Percentiles rank a stretch among this genome's conserved stretches.
phyloP scores from a whole-genome alignment of 2,113 vertebrate genomes.

The Sinocyclocheilus anophthalmus region DNA sequence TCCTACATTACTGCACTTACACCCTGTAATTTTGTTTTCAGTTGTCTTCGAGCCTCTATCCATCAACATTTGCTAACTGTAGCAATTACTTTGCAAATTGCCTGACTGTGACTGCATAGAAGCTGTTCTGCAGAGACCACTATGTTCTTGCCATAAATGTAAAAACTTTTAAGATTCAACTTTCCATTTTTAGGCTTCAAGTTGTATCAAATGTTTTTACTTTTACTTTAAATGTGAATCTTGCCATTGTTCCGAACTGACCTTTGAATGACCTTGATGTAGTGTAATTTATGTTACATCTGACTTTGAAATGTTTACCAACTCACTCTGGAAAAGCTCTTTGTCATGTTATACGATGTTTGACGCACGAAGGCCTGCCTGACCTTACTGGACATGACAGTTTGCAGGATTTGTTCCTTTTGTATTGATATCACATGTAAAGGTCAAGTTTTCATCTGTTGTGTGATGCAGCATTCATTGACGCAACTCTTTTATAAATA shows the following conservation, averaged over 20 bases:
- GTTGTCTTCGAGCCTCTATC: constrained; percentile 71
- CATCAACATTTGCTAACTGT: constrained; percentile 79
- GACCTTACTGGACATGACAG: not conserved
- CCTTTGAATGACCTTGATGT: not conserved
- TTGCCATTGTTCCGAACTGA: not conserved
- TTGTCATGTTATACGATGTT: not conserved
- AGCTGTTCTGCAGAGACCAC: constrained; percentile 63
- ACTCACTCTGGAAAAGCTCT: not conserved
- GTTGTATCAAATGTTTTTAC: not conserved
- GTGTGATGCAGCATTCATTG: constrained; percentile 6
- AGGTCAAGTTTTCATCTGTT: constrained; percentile 17
- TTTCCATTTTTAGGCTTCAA: not conserved
- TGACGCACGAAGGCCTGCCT: not conserved
- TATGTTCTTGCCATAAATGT: constrained; percentile 63
- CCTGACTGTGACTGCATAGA: constrained; percentile 66
- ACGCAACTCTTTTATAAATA: not conserved
- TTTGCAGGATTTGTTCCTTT: not conserved
- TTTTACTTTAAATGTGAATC: not conserved
- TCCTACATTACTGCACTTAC: constrained; percentile 77
- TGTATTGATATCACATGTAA: constrained; percentile 22
- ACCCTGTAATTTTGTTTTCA: constrained; percentile 78
- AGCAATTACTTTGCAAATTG: constrained; percentile 77
- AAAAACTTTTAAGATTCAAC: constrained; percentile 20
- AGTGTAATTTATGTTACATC: not conserved
- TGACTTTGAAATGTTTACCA: not conserved